Conservation (phyloP, 2,888 invertebrate species). For the Tuta absoluta region DNA sequence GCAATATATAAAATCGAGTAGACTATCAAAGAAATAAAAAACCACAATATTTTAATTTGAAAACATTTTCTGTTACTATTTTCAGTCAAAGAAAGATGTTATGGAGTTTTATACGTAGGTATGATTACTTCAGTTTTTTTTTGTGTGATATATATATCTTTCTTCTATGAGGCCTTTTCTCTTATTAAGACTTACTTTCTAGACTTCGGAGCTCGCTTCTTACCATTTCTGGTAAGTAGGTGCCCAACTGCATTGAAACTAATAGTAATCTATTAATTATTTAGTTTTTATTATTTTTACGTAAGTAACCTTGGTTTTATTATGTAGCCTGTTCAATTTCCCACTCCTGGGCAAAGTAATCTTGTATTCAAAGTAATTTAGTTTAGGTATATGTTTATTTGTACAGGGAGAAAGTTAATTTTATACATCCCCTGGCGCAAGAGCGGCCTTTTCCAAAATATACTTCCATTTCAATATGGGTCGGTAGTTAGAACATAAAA, state of each 20-base stretch:
- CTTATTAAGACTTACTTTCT: slow-evolving; percentile 19
- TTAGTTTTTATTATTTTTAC: slow-evolving; percentile 2
- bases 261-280: not conserved
- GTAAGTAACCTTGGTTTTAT: not conserved
- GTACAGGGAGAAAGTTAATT: too few species aligned
- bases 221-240: slow-evolving; percentile 20
- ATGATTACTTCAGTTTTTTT: slow-evolving; percentile 43
- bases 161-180: slow-evolving; percentile 11
- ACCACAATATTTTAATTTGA: slow-evolving; percentile 7
- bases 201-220: slow-evolving; percentile 21
- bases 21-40: not conserved
- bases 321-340: too few species aligned
- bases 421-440: too few species aligned
- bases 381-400: too few species aligned
- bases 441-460: too few species aligned
- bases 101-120: slow-evolving; percentile 71
- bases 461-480: too few species aligned
- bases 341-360: too few species aligned
- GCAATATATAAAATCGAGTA: not conserved
- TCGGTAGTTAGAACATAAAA: too few species aligned
- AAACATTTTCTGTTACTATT: slow-evolving; percentile 45
- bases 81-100: slow-evolving; percentile 76
- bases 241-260: slow-evolving; percentile 7
- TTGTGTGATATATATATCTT: slow-evolving; percentile 4
- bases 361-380: too few species aligned